Evolutionary conservation across 2,113 vertebrate species (phyloP).

Genomic region (Ginglymostoma cirratum): DNA sequence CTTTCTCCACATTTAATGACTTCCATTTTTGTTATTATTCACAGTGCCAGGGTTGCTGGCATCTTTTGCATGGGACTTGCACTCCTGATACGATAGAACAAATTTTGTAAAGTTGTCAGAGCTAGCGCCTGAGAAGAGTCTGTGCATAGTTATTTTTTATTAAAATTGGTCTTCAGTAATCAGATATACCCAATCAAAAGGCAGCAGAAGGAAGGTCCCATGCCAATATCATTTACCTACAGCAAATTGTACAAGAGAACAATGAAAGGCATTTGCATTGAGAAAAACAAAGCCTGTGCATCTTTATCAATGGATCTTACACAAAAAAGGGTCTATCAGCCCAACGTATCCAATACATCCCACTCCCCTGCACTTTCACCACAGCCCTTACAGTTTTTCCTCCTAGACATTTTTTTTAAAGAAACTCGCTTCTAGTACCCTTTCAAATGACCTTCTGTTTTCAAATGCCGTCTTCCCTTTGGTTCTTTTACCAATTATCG

Average conservation of each 20-base stretch:
- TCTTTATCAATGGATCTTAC: neutral
- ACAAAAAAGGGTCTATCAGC: neutral
- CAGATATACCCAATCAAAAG: too few relatives aligned
- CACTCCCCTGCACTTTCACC: neutral
- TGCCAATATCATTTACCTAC: neutral
- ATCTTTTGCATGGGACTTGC: neutral
- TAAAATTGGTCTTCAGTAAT: too few relatives aligned
- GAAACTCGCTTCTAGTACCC: neutral
- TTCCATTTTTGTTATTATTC: neutral
- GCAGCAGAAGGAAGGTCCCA: neutral
- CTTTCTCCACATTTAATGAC: neutral
- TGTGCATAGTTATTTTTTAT: too few relatives aligned
- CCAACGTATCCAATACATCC: neutral
- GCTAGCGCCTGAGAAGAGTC: neutral
- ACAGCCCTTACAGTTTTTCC: neutral
- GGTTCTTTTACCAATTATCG: neutral
- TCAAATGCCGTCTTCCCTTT: neutral
- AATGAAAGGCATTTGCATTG: neutral
- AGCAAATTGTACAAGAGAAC: neutral
- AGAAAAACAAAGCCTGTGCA: neutral
- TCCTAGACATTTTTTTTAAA: neutral
- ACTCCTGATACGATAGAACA: neutral
- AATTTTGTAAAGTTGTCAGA: neutral
- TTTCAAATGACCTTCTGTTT: neutral
- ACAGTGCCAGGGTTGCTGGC: neutral